Conservation (phyloP, 2,888 invertebrate genomes). For the Nudaria mundana region DNA sequence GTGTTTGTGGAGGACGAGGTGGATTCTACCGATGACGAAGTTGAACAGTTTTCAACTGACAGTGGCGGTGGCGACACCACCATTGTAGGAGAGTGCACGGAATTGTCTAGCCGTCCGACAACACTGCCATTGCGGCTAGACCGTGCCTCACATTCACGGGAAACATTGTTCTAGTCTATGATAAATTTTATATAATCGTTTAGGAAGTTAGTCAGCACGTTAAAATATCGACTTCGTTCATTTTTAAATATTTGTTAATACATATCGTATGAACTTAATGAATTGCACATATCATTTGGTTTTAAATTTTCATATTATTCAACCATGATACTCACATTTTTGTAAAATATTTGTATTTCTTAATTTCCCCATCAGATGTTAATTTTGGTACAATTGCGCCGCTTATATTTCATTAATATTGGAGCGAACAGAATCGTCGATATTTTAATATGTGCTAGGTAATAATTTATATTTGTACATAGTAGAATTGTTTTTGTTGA, state of each 20-base stretch:
- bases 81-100: conserved; percentile 60
- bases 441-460: conserved; percentile 60
- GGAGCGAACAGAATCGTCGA: conserved; percentile 44
- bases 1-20: conserved; percentile 88
- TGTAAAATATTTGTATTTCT: neutral
- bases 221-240: conserved; percentile 65
- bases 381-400: conserved; percentile 12
- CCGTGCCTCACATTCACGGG: conserved; percentile 85
- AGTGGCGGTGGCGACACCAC: conserved; percentile 83
- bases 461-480: conserved; percentile 46
- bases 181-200: conserved; percentile 33
- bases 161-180: conserved; percentile 87
- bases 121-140: conserved; percentile 57
- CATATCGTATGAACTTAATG: conserved; percentile 54
- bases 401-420: conserved; percentile 20
- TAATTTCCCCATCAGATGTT: conserved; percentile 16
- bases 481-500: conserved; percentile 75
- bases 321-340: too few species aligned
- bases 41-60: conserved; percentile 91
- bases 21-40: conserved; percentile 91
- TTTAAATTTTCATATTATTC: conserved; percentile 30
- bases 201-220: conserved; percentile 53
- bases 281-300: conserved; percentile 66
- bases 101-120: conserved; percentile 63
- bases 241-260: conserved; percentile 39